Conservation (phyloP, 30 jellyfish, hydroid and myxozoan species). For the Pseudorhiza aurosa region DNA sequence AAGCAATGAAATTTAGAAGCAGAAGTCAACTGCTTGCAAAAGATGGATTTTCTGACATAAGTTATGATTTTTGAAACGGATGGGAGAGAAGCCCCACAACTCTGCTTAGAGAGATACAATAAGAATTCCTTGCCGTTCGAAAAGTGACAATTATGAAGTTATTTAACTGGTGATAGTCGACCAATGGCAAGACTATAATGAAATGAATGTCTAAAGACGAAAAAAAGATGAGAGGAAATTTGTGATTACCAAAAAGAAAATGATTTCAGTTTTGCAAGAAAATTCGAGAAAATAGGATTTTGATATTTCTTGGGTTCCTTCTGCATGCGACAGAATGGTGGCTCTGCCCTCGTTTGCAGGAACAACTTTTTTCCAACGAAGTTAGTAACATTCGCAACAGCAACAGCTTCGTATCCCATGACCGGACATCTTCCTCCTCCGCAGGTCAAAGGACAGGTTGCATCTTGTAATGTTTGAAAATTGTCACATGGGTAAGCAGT, state of each 20-base stretch:
- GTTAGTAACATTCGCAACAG: not conserved
- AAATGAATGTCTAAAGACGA: no score
- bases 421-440: conserved; percentile 44
- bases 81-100: no score
- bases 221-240: no score
- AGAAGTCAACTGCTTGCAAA: no score
- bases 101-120: no score
- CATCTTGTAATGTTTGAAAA: conserved; percentile 37
- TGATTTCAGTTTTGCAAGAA: not conserved
- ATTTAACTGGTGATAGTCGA: no score
- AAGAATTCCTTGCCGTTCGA: no score
- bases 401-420: conserved; percentile 61
- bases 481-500: conserved; percentile 59
- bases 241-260: not conserved
- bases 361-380: conserved; percentile 31
- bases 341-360: conserved; percentile 29
- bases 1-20: no score
- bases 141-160: no score
- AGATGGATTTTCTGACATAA: no score
- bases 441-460: conserved; percentile 36
- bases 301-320: not conserved
- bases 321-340: conserved; percentile 41
- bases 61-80: no score
- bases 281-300: not conserved
- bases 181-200: no score